Conservation (phyloP, 2,888 invertebrate genomes). For the Serripes groenlandicus region DNA sequence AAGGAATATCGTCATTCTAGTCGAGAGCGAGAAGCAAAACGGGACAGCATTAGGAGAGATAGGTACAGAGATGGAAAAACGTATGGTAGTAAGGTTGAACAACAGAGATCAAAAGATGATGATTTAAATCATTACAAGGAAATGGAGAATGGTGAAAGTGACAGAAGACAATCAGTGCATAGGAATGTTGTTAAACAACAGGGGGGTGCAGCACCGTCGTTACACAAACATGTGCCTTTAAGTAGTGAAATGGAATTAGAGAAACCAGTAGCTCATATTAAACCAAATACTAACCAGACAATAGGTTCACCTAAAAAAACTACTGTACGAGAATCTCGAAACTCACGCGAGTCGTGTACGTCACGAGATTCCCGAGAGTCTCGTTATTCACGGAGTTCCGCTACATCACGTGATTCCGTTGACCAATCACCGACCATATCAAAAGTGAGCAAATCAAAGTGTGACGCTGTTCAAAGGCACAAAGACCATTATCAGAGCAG, state of each 20-base stretch:
- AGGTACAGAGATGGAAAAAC: neutral
- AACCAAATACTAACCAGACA: no score
- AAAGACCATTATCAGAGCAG: slow-evolving; percentile 69
- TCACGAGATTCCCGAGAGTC: slow-evolving; percentile 30
- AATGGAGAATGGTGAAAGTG: neutral
- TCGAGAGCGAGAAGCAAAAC: neutral
- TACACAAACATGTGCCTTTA: no score
- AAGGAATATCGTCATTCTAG: neutral
- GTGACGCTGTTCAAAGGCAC: slow-evolving; percentile 41
- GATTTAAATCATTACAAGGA: neutral
- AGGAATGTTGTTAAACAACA: no score
- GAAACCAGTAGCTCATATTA: no score
- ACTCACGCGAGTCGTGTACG: slow-evolving; percentile 30
- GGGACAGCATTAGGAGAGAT: slow-evolving; percentile 4
- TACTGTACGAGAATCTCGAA: slow-evolving; percentile 26
- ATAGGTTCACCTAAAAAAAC: no score
- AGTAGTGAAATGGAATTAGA: no score
- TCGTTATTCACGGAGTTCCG: slow-evolving; percentile 35
- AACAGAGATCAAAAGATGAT: neutral
- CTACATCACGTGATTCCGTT: slow-evolving; percentile 32
- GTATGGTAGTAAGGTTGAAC: neutral
- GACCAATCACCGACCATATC: slow-evolving; percentile 30
- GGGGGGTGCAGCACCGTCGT: no score
- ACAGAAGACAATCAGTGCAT: slow-evolving; percentile 1
- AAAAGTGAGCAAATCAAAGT: neutral